These are phyloP conservation scores for Alethe castanea DNA, from an alignment of 2,113 vertebrate species.

Conservation along the genomic window DNA sequence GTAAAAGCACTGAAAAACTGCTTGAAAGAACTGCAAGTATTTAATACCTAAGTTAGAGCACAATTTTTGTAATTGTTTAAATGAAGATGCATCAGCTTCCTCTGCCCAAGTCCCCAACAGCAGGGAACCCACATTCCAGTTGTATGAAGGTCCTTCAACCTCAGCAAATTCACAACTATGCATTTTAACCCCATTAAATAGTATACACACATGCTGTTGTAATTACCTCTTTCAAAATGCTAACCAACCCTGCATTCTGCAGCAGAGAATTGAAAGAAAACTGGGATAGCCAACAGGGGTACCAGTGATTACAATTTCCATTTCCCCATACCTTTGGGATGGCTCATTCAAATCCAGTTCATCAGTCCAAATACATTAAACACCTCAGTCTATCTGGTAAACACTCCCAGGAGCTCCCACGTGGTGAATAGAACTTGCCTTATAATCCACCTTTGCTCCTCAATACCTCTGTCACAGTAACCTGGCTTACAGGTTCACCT, in stretches of 20 bases:
- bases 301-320: background rate
- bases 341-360: background rate
- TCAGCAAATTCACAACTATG: background rate
- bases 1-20: background rate
- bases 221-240: background rate
- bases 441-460: background rate
- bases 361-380: background rate
- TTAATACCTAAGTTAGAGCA: background rate
- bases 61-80: accelerated
- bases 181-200: background rate
- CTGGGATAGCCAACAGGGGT: background rate
- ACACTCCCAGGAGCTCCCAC: background rate
- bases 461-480: background rate
- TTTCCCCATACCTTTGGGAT: background rate
- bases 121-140: background rate
- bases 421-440: background rate
- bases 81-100: background rate
- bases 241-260: background rate
- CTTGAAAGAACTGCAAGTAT: background rate
- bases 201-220: accelerated
- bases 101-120: background rate
- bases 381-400: background rate
- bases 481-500: no score
- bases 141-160: accelerated
- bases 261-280: background rate